These are phyloP conservation scores for Lagopus muta DNA, from an alignment of 2,113 vertebrate species.

Conservation along the genomic window DNA sequence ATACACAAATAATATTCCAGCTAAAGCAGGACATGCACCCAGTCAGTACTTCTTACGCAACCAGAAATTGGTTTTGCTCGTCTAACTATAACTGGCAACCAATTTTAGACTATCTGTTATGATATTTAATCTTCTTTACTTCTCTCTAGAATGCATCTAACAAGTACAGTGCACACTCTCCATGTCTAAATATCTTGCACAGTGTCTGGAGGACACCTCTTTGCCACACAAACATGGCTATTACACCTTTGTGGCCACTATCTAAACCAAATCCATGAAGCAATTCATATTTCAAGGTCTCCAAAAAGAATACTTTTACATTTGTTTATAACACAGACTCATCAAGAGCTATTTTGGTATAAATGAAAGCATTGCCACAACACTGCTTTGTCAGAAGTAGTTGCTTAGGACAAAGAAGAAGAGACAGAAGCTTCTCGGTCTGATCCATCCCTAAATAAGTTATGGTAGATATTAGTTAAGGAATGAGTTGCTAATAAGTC, in stretches of 20 bases:
- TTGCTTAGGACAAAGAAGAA: background rate
- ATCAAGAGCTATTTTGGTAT: background rate
- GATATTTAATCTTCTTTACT: background rate
- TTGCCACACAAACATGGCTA: background rate
- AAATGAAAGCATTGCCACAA: background rate
- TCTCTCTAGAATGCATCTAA: background rate
- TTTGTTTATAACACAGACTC: background rate
- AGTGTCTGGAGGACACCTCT: background rate
- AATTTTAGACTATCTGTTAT: background rate
- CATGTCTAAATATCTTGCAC: background rate
- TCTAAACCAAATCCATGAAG: background rate
- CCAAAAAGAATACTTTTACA: background rate
- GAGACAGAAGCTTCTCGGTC: background rate
- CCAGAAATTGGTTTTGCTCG: background rate
- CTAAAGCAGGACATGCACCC: background rate
- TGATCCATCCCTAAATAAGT: background rate
- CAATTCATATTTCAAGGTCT: background rate
- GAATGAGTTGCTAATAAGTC: background rate
- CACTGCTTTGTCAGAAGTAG: background rate
- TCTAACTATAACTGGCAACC: background rate
- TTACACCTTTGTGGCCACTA: background rate
- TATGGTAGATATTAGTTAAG: background rate
- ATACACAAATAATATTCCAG: background rate
- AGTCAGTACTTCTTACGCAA: background rate
- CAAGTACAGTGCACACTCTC: background rate